These are phyloP conservation scores for Apeira syringaria DNA, from an alignment of 2,888 invertebrate genomes.

Conservation along the genomic window DNA sequence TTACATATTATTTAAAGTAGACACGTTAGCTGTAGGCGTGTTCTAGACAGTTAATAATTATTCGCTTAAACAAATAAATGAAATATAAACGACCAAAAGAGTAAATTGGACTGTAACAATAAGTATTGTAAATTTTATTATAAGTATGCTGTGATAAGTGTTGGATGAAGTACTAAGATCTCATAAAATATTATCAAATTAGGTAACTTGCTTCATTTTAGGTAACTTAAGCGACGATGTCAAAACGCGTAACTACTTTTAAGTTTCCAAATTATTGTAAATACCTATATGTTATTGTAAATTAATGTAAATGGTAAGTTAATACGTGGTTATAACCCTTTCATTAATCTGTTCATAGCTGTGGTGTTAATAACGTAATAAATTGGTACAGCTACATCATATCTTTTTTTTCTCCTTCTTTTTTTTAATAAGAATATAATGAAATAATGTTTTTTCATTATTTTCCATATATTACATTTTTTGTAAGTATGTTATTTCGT, in stretches of 20 bases:
- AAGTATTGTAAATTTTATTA: conserved; percentile 58
- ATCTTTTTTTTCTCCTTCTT: conserved; percentile 23
- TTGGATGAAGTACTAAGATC: conserved; percentile 36
- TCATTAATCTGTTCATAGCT: conserved; percentile 59
- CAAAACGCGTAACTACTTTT: conserved; percentile 23
- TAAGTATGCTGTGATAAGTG: conserved; percentile 75
- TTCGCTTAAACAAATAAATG: conserved; percentile 15
- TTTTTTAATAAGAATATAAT: no score
- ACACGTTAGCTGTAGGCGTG: no score
- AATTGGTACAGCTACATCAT: conserved; percentile 37
- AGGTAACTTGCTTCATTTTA: conserved; percentile 22
- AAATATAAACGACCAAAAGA: conserved; percentile 57
- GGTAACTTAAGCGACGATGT: conserved; percentile 13
- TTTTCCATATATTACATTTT: no score
- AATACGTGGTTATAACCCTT: conserved; percentile 25
- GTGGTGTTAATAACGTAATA: conserved; percentile 47
- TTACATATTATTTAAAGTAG: no score
- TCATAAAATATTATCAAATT: conserved; percentile 23
- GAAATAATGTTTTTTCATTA: no score
- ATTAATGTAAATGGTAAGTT: background rate
- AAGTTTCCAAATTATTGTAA: conserved; percentile 41
- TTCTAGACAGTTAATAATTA: no score
- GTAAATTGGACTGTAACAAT: conserved; percentile 50
- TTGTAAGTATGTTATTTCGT: no score
- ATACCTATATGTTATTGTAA: conserved; percentile 36